Percentiles rank a stretch among this genome's conserved stretches.
Evolutionary conservation across 2,113 vertebrate genomes (phyloP).

Genomic region (Potamarius usumacintae): DNA sequence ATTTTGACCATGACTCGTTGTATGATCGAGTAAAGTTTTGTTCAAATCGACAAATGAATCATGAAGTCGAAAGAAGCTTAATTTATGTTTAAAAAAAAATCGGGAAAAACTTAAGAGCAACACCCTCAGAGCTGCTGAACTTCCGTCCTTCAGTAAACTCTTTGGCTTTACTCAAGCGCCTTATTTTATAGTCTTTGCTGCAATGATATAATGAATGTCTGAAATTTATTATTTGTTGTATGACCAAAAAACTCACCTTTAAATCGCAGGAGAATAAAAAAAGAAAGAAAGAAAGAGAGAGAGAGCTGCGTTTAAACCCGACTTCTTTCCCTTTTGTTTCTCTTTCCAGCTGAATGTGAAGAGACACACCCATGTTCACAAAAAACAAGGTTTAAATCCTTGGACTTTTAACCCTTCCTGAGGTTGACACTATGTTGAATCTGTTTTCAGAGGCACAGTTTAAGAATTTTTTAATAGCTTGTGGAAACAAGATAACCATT

Average conservation of each 20-base stretch:
- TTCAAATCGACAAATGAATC: neutral
- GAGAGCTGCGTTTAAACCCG: slow-evolving; percentile 4
- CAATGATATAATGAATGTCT: neutral
- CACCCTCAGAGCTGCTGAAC: slow-evolving; percentile 15
- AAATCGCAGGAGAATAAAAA: neutral
- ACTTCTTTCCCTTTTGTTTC: slow-evolving; percentile 9
- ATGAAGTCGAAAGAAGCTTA: neutral
- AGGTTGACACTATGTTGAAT: neutral
- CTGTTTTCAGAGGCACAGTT: neutral
- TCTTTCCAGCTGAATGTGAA: neutral
- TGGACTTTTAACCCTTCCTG: slow-evolving; percentile 2
- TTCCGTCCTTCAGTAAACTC: neutral
- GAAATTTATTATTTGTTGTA: neutral
- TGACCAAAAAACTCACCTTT: slow-evolving; percentile 49
- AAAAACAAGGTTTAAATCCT: neutral
- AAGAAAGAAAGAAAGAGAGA: neutral
- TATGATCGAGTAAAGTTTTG: neutral
- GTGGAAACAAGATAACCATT: too few relatives aligned
- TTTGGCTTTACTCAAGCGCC: neutral
- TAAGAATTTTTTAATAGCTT: neutral
- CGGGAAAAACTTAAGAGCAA: neutral
- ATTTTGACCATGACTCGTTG: neutral
- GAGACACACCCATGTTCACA: slow-evolving; percentile 45
- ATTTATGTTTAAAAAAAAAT: neutral
- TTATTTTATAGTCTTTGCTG: neutral